Percentiles rank a stretch among this genome's conserved stretches.
Conservation (phyloP, 2,888 invertebrate genomes). For the Orthonychiurus folsomi region DNA sequence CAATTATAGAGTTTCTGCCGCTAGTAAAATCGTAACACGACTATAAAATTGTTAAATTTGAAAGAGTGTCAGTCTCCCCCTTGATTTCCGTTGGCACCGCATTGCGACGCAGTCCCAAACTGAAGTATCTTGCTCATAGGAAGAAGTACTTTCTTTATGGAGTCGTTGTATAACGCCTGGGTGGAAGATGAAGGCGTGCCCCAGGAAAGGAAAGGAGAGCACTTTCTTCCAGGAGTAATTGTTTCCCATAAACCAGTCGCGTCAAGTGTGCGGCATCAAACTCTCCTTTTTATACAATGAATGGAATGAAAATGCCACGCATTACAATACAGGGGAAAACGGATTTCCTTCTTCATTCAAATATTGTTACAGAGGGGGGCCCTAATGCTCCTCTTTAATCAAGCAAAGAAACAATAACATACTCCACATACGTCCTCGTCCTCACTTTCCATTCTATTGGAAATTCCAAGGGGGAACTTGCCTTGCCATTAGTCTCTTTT, state of each 20-base stretch:
- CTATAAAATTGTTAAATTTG: too few species aligned
- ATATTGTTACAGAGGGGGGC: not conserved
- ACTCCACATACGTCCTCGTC: not conserved
- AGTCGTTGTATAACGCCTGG: too few species aligned
- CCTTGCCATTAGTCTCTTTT: constrained; percentile 20
- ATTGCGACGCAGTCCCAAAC: not conserved
- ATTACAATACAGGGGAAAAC: too few species aligned
- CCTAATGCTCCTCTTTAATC: constrained; percentile 28
- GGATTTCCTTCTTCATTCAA: not conserved
- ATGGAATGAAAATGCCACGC: constrained; percentile 1
- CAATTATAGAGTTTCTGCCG: too few species aligned
- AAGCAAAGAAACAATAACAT: constrained; percentile 29
- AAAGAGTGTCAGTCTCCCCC: too few species aligned
- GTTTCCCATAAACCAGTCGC: not conserved
- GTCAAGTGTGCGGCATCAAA: not conserved
- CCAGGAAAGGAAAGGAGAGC: not conserved
- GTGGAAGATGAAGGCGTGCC: too few species aligned
- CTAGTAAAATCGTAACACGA: too few species aligned
- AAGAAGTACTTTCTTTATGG: too few species aligned
- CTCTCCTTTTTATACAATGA: not conserved
- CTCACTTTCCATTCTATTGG: constrained; percentile 19
- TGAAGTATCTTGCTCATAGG: too few species aligned
- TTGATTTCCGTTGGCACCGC: not conserved
- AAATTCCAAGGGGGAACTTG: constrained; percentile 21
- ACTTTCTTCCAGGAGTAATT: not conserved